Percentiles rank a stretch among this genome's conserved stretches.
Conservation (phyloP, 1,140 invertebrate species). For the Apis laboriosa region DNA sequence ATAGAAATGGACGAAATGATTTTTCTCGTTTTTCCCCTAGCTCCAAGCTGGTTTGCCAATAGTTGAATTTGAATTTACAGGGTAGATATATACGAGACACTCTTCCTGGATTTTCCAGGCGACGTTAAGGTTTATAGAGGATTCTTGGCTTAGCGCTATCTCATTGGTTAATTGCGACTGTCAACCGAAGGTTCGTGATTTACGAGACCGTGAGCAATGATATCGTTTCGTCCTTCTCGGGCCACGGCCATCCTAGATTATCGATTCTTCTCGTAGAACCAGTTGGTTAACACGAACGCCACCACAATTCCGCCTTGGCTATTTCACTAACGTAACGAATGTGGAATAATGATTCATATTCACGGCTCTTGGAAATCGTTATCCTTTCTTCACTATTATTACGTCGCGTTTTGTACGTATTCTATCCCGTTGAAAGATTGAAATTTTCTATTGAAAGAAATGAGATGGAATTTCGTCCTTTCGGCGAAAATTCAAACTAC, state of each 20-base stretch:
- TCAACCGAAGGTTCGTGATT: constrained; percentile 61
- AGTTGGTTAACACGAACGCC: constrained; percentile 54
- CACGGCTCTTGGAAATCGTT: neutral
- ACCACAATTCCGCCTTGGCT: neutral
- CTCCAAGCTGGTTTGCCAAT: neutral
- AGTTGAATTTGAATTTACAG: constrained; percentile 33
- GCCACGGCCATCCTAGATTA: constrained; percentile 65
- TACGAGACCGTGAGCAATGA: constrained; percentile 60
- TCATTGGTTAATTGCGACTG: constrained; percentile 74
- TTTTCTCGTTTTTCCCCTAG: neutral
- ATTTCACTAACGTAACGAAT: constrained; percentile 29
- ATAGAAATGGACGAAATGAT: neutral
- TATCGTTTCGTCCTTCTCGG: constrained; percentile 59
- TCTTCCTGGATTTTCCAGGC: constrained; percentile 40
- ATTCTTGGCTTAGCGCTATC: constrained; percentile 60
- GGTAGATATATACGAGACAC: neutral
- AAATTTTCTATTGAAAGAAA: no score
- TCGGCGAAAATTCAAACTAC: no score
- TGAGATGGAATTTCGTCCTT: neutral
- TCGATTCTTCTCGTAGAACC: constrained; percentile 63
- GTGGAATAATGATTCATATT: constrained; percentile 48
- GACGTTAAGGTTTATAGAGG: constrained; percentile 13
- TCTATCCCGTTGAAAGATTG: neutral
- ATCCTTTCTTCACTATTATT: neutral
- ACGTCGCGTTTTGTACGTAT: no score